Conservation (phyloP, 2,113 vertebrate genomes). For the Cygnus atratus region DNA sequence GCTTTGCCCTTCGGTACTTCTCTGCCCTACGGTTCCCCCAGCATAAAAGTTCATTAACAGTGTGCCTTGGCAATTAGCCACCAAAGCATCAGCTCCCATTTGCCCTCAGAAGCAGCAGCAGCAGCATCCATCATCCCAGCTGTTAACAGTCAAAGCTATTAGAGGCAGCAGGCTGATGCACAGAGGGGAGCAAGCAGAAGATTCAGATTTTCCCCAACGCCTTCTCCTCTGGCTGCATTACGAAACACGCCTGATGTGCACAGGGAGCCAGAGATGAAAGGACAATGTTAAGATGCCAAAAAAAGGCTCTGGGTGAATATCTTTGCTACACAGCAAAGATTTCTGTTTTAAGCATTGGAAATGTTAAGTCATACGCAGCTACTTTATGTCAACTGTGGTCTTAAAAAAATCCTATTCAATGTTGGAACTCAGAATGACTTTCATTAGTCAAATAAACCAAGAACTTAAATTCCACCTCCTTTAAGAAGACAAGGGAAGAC, state of each 20-base stretch:
- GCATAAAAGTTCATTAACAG: background rate
- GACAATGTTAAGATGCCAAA: background rate
- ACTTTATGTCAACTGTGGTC: background rate
- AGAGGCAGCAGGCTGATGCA: background rate
- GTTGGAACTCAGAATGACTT: background rate
- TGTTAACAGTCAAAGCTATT: rapidly evolving
- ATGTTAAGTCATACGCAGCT: background rate
- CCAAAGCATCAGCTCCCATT: background rate
- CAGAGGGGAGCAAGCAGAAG: no score
- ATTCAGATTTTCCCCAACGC: background rate
- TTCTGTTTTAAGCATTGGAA: background rate
- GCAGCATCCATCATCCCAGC: background rate
- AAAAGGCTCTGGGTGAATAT: no score
- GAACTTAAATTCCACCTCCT: background rate
- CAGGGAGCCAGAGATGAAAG: rapidly evolving
- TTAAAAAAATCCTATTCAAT: background rate
- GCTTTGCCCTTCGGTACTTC: background rate
- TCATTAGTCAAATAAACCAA: background rate
- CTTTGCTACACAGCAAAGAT: background rate
- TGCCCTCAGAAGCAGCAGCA: rapidly evolving
- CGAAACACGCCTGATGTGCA: rapidly evolving
- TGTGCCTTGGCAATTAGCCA: background rate
- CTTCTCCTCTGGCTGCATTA: background rate
- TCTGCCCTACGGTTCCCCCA: background rate
- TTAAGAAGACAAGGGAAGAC: background rate